Conservation (phyloP, 2,797 vertebrate species). For the Protosalanx chinensis region DNA sequence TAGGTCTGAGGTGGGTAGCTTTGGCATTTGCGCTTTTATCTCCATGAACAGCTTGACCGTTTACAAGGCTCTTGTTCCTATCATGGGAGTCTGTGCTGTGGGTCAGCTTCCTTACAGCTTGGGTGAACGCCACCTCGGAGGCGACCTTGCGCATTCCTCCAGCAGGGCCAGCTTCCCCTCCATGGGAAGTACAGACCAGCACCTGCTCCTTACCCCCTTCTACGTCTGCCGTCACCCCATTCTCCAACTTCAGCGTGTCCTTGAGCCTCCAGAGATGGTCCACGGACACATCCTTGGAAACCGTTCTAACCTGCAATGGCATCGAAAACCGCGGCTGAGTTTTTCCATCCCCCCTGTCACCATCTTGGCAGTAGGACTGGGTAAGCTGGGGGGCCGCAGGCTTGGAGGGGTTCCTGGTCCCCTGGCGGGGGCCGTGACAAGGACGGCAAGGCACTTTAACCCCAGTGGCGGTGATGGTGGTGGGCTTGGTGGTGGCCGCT, state of each 20-base stretch:
- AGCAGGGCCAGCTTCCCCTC: conserved; percentile 1
- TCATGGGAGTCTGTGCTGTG: conserved; percentile 26
- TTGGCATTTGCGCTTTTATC: not conserved
- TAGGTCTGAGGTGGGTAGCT: not conserved
- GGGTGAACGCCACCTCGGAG: conserved; percentile 46
- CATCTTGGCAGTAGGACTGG: conserved; percentile 30
- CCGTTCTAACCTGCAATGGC: conserved; percentile 36
- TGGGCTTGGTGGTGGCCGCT: conserved; percentile 56
- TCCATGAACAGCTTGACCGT: conserved; percentile 3
- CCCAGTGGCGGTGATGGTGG: conserved; percentile 24
- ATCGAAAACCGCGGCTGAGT: conserved; percentile 13
- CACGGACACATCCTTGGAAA: conserved; percentile 22
- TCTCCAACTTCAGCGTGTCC: conserved; percentile 20
- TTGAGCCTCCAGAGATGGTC: conserved; percentile 24
- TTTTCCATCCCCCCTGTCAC: conserved; percentile 43
- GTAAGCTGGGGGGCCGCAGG: conserved; percentile 23
- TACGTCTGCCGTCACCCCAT: conserved; percentile 31
- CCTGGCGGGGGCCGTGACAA: conserved; percentile 55
- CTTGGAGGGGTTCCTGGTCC: conserved; percentile 58
- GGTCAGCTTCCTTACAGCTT: conserved; percentile 59
- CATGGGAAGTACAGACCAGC: conserved; percentile 10
- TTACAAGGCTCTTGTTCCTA: conserved; percentile 13
- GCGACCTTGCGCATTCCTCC: conserved; percentile 38
- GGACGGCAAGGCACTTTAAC: conserved; percentile 82
- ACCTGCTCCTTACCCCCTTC: conserved; percentile 26